These are phyloP conservation scores for Percopsis transmontana DNA, from an alignment of 2,113 vertebrate genomes.

Conservation along the genomic window DNA sequence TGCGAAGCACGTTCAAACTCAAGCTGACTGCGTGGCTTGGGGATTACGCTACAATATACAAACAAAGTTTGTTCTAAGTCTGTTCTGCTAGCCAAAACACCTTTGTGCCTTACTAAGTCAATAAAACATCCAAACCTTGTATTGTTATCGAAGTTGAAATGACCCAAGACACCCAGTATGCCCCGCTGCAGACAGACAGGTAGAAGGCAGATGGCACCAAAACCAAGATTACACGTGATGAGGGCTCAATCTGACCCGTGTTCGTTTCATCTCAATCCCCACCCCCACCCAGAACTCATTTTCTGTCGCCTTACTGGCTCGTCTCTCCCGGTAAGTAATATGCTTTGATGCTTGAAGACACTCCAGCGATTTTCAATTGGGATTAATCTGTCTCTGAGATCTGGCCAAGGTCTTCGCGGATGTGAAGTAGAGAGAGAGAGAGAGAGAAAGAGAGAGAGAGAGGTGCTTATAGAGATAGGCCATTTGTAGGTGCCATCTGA, in stretches of 20 bases:
- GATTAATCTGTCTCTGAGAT: conserved; percentile 68
- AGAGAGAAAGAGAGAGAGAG: conserved; percentile 27
- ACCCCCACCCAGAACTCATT: conserved; percentile 24
- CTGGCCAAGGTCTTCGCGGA: conserved; percentile 52
- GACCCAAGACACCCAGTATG: no score
- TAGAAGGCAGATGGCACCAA: no score
- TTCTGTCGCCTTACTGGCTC: conserved; percentile 33
- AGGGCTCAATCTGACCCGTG: conserved; percentile 31
- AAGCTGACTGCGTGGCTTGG: no score
- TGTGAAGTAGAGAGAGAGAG: not conserved
- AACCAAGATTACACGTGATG: not conserved
- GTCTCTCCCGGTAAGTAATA: conserved; percentile 53
- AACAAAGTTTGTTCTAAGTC: no score
- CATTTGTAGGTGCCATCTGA: conserved; percentile 64
- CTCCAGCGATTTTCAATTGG: conserved; percentile 66
- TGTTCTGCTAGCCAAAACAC: no score
- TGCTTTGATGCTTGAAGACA: conserved; percentile 63
- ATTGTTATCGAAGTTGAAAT: no score
- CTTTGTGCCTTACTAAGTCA: no score
- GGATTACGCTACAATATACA: no score
- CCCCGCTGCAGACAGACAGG: no score
- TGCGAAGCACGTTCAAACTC: no score
- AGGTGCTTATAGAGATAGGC: conserved; percentile 44
- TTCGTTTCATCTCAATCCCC: conserved; percentile 6
- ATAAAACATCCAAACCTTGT: no score